These are phyloP conservation scores for Chlorops oryzae DNA, from an alignment of 1,140 invertebrate species.

Conservation along the genomic window DNA sequence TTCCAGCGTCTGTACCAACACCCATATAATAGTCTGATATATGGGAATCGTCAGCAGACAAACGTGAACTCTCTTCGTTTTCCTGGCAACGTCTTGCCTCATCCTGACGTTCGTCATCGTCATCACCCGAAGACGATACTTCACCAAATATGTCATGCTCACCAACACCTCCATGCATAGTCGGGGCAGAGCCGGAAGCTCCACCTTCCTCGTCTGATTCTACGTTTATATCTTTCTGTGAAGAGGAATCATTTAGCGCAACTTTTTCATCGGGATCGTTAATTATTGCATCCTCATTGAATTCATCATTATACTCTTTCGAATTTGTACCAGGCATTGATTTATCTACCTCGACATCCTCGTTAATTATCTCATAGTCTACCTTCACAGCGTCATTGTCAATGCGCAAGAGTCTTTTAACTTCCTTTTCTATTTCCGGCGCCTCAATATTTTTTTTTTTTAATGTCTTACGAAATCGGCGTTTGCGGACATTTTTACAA, in stretches of 20 bases:
- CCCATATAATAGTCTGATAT: constrained; percentile 59
- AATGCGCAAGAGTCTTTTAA: constrained; percentile 81
- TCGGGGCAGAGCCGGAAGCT: constrained; percentile 31
- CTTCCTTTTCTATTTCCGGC: constrained; percentile 96
- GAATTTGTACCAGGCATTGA: constrained; percentile 41
- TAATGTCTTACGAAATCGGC: constrained; percentile 89
- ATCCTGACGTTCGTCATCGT: constrained; percentile 54
- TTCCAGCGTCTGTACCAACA: constrained; percentile 5
- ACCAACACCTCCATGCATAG: constrained; percentile 50
- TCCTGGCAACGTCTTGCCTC: constrained; percentile 58
- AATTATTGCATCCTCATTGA: constrained; percentile 39
- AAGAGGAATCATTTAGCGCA: constrained; percentile 24
- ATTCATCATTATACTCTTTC: constrained; percentile 55
- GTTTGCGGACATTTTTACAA: constrained; percentile 87
- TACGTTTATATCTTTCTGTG: constrained; percentile 43
- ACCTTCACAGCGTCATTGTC: constrained; percentile 88
- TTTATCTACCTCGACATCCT: constrained; percentile 67
- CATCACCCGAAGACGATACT: constrained; percentile 76
- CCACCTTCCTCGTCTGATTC: constrained; percentile 38
- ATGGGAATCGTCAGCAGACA: constrained; percentile 68
- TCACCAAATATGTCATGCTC: constrained; percentile 86
- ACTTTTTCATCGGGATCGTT: constrained; percentile 26
- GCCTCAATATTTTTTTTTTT: constrained; percentile 97
- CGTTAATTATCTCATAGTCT: constrained; percentile 87
- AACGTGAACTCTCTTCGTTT: constrained; percentile 69